These are phyloP conservation scores for Erythrolamprus reginae DNA, from an alignment of 2,113 vertebrate species.

Conservation along the genomic window DNA sequence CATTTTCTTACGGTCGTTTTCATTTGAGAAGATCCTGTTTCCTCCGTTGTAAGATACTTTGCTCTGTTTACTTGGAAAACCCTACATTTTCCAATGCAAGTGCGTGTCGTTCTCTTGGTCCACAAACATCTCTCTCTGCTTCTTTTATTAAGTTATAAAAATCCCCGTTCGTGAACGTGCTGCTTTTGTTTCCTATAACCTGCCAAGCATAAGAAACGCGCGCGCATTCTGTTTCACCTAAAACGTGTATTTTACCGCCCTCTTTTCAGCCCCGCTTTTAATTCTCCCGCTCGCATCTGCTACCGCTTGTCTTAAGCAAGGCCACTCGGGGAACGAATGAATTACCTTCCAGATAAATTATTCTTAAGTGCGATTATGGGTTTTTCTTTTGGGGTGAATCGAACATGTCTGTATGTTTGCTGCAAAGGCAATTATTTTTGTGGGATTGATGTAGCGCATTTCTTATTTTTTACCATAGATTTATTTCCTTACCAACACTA, in stretches of 20 bases:
- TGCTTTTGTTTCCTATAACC: background rate
- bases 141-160: background rate
- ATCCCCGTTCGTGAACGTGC: background rate
- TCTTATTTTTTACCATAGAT: background rate
- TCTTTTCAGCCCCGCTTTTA: conserved; percentile 49
- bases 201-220: background rate
- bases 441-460: background rate
- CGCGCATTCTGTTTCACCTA: background rate
- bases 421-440: background rate
- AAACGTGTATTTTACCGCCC: background rate
- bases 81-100: background rate
- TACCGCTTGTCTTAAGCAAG: background rate
- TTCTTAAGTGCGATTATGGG: background rate
- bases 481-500: background rate
- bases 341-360: background rate
- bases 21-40: background rate
- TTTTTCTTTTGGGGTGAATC: background rate
- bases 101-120: background rate
- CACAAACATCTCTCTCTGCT: background rate
- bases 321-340: rapidly evolving
- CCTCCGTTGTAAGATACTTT: background rate
- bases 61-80: background rate
- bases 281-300: background rate
- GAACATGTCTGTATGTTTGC: background rate
- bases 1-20: background rate